These are phyloP conservation scores for Blennius ocellaris DNA, from an alignment of 2,113 vertebrate genomes.

Conservation along the genomic window DNA sequence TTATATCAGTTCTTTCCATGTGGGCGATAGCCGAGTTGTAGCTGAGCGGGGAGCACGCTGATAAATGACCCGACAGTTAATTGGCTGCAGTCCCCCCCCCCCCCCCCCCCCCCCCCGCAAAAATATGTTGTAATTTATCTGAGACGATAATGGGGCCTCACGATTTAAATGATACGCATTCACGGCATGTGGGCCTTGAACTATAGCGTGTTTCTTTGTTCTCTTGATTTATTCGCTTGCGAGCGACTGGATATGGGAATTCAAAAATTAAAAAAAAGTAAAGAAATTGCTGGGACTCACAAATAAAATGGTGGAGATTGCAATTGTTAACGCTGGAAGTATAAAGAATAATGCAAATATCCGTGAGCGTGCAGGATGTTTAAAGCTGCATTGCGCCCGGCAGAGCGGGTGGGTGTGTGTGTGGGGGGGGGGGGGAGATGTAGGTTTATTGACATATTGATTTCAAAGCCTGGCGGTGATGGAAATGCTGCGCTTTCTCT, in stretches of 20 bases:
- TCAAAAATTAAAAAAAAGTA: too few species aligned
- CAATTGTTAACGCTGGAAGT: background rate
- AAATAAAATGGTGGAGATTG: conserved; percentile 9
- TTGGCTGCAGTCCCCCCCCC: conserved; percentile 11
- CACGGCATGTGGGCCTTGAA: conserved; percentile 10
- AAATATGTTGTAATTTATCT: conserved; percentile 22
- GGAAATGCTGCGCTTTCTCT: conserved; percentile 63
- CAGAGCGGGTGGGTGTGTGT: conserved; percentile 12
- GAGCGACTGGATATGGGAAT: too few species aligned
- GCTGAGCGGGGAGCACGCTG: background rate
- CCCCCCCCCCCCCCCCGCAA: background rate
- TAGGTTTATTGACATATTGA: conserved; percentile 72
- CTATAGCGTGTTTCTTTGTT: conserved; percentile 23
- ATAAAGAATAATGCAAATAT: conserved; percentile 9
- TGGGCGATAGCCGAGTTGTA: conserved; percentile 19
- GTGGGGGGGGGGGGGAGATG: too few species aligned
- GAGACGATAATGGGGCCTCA: conserved; percentile 18
- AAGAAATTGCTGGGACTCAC: conserved; percentile 7
- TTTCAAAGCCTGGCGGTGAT: conserved; percentile 61
- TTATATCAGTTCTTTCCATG: too few species aligned
- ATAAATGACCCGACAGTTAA: conserved; percentile 27
- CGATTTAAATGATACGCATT: conserved; percentile 21
- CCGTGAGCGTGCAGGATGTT: background rate
- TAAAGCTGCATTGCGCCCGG: conserved; percentile 11
- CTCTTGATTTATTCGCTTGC: conserved; percentile 22